Evolutionary conservation across 2,888 invertebrate genomes (phyloP).

Genomic region (Xanthostigma xanthostigma): DNA sequence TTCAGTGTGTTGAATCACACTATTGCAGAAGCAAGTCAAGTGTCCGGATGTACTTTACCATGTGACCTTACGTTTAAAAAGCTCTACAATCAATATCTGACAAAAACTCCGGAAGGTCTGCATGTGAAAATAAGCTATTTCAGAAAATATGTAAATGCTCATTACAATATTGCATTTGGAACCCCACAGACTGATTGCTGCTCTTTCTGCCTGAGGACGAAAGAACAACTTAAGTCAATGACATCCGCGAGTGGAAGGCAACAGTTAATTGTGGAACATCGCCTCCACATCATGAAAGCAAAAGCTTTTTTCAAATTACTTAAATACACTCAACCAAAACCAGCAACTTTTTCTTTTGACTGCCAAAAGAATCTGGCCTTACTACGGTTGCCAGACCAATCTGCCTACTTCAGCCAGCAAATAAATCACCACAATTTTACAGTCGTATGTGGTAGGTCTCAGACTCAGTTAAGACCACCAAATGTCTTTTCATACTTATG

Average conservation of each 20-base stretch:
- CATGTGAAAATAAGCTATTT: slow-evolving; percentile 6
- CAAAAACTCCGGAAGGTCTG: too few relatives aligned
- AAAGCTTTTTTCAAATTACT: slow-evolving; percentile 4
- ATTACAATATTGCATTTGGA: slow-evolving; percentile 7
- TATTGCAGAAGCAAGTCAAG: slow-evolving; percentile 4
- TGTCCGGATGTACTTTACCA: slow-evolving; percentile 5
- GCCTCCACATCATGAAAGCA: too few relatives aligned
- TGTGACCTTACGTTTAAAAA: slow-evolving; percentile 6
- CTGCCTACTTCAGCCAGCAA: slow-evolving; percentile 6
- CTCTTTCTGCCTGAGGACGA: slow-evolving; percentile 1
- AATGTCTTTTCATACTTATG: slow-evolving; percentile 4
- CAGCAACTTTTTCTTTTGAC: slow-evolving; percentile 4
- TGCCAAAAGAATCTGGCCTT: slow-evolving; percentile 6
- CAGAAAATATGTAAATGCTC: slow-evolving; percentile 3
- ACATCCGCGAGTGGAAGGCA: too few relatives aligned
- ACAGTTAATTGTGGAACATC: too few relatives aligned
- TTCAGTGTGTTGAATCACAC: slow-evolving; percentile 4
- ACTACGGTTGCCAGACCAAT: slow-evolving; percentile 7
- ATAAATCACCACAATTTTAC: slow-evolving; percentile 7
- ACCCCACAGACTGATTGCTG: slow-evolving; percentile 1
- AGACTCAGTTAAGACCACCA: slow-evolving; percentile 1
- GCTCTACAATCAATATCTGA: too few relatives aligned
- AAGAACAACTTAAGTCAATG: neutral
- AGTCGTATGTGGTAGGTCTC: slow-evolving; percentile 2
- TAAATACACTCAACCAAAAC: neutral